Conservation (phyloP, 2,113 vertebrate genomes). For the Trematocara variabile region DNA sequence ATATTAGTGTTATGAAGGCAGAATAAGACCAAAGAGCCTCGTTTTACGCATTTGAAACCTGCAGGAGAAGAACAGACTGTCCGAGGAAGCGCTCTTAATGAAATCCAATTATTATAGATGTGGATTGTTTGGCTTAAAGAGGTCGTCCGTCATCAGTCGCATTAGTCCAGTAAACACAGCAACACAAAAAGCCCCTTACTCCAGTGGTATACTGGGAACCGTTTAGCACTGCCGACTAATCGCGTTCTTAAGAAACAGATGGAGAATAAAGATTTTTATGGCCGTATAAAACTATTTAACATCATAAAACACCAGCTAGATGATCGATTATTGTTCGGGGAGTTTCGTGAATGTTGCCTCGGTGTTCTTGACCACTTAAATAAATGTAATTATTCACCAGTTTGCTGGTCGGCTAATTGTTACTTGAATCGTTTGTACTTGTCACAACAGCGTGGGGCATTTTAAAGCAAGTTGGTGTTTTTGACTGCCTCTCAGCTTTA, state of each 20-base stretch:
- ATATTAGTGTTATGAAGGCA: not conserved
- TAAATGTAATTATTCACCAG: not conserved
- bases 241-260: accelerated
- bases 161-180: not conserved
- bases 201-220: not conserved
- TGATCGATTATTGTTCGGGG: not conserved
- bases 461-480: not conserved
- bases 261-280: no score
- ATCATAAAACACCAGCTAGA: not conserved
- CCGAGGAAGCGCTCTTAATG: not conserved
- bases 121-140: slow-evolving; percentile 26
- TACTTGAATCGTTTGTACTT: not conserved
- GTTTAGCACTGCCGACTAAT: not conserved
- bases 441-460: not conserved
- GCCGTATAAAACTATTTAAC: accelerated
- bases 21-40: not conserved
- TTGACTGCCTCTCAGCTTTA: not conserved
- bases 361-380: not conserved
- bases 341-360: not conserved
- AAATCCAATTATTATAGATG: slow-evolving; percentile 40
- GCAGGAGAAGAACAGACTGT: not conserved
- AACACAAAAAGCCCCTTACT: not conserved
- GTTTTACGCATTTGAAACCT: not conserved
- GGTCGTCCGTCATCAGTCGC: slow-evolving; percentile 12
- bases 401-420: not conserved